Conservation (phyloP, 2,888 invertebrate genomes). For the Acanthosoma haemorrhoidale region DNA sequence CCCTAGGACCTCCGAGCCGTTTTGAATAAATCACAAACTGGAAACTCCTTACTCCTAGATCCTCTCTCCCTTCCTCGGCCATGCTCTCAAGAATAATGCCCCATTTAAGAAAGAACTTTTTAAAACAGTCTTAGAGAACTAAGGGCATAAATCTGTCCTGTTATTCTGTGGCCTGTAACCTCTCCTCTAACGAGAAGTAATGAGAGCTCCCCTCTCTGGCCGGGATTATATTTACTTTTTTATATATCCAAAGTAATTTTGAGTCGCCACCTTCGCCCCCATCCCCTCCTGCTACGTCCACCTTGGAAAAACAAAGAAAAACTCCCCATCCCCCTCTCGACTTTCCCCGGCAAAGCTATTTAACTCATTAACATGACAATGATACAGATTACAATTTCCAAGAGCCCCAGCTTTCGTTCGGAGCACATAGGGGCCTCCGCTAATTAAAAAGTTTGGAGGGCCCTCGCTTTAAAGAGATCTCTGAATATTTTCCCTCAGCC, state of each 20-base stretch:
- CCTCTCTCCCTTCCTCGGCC: background rate
- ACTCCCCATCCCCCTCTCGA: background rate
- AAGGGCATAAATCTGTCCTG: constrained; percentile 17
- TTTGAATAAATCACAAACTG: constrained; percentile 7
- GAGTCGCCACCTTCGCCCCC: background rate
- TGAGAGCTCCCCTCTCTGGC: constrained; percentile 2
- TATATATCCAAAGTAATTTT: background rate
- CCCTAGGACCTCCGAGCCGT: background rate
- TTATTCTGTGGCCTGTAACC: background rate
- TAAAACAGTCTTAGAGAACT: constrained; percentile 2
- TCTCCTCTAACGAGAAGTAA: constrained; percentile 22
- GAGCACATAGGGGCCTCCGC: background rate
- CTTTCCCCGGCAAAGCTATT: constrained; percentile 3
- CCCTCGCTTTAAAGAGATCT: background rate
- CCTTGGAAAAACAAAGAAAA: background rate
- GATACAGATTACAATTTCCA: constrained; percentile 20
- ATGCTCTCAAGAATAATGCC: constrained; percentile 12
- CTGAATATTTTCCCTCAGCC: background rate
- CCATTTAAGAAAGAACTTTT: constrained; percentile 25
- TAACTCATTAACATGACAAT: constrained; percentile 25
- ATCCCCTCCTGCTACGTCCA: background rate
- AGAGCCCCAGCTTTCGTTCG: background rate
- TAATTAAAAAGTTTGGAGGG: constrained; percentile 25
- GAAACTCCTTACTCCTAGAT: background rate
- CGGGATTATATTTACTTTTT: constrained; percentile 16